Percentiles rank a stretch among this genome's conserved stretches.
Evolutionary conservation across 2,888 invertebrate genomes (phyloP).

Genomic region (Anodontia alba): DNA sequence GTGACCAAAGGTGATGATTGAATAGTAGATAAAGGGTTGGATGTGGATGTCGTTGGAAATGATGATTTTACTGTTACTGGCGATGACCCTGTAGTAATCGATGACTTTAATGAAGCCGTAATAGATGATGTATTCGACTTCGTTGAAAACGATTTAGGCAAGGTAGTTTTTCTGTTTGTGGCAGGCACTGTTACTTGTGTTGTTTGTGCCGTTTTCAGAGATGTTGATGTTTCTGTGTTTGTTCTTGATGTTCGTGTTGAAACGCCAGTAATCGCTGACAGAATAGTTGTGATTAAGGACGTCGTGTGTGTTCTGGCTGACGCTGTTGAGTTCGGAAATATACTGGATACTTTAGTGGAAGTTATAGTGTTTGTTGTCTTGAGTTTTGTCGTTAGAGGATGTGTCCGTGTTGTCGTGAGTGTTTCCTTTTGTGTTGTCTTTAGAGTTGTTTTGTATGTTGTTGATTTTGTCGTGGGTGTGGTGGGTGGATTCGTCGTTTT

Average conservation of each 20-base stretch:
- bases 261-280: no score
- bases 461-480: not conserved
- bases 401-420: not conserved
- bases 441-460: not conserved
- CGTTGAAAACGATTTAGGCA: not conserved
- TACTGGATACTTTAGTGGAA: no score
- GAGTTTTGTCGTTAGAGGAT: no score
- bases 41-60: not conserved
- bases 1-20: not conserved
- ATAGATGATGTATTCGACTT: not conserved
- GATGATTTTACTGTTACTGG: not conserved
- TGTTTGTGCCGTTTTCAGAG: not conserved
- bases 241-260: no score
- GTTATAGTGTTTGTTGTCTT: no score
- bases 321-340: no score
- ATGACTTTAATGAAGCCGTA: not conserved
- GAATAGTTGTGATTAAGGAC: no score
- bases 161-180: not conserved
- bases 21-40: not conserved
- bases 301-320: no score
- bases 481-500: not conserved
- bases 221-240: not conserved
- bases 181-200: not conserved
- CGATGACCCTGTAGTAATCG: not conserved
- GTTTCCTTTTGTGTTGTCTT: not conserved